These are phyloP conservation scores for Zosterops hypoxanthus DNA, from an alignment of 2,113 vertebrate species.

Conservation along the genomic window DNA sequence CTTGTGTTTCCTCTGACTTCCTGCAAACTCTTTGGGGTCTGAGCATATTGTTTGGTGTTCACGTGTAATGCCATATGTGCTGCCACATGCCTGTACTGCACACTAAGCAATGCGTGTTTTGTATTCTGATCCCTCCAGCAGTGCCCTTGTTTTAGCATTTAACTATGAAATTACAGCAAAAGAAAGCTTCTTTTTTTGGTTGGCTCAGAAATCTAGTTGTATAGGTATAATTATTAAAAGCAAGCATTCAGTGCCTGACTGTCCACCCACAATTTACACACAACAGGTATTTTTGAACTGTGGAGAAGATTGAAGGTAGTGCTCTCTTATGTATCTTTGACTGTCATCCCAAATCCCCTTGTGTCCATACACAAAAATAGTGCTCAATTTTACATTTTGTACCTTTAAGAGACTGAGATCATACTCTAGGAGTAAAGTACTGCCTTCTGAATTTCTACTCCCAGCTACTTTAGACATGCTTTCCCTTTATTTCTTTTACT, in stretches of 20 bases:
- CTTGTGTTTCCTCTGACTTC: neutral
- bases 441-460: neutral
- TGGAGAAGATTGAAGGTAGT: neutral
- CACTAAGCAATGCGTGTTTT: neutral
- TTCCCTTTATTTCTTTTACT: neutral
- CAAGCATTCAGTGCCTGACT: neutral
- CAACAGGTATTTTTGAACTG: neutral
- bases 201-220: neutral
- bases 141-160: neutral
- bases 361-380: neutral
- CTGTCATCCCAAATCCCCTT: neutral
- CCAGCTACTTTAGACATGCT: neutral
- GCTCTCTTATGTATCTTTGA: neutral
- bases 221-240: neutral
- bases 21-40: neutral
- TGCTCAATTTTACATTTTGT: neutral
- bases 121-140: neutral
- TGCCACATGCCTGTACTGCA: neutral
- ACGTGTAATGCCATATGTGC: neutral
- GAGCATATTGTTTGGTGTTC: neutral
- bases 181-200: neutral
- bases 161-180: neutral
- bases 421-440: neutral
- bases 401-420: neutral
- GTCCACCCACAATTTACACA: neutral